phyloP scores from a whole-genome alignment of 2,113 vertebrate genomes.

The Cryptomyrus ogoouensis region DNA sequence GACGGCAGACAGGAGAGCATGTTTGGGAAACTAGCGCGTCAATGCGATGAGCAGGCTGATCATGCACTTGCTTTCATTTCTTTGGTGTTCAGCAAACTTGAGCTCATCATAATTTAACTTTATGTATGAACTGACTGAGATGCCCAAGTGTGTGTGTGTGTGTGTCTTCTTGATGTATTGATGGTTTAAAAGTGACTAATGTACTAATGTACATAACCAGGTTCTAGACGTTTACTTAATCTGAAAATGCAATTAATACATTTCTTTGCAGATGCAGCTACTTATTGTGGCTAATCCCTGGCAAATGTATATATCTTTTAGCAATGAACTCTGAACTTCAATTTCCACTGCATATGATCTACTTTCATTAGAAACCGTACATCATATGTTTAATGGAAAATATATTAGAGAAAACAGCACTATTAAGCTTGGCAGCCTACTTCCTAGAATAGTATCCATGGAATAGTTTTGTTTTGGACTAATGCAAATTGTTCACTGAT shows the following conservation, averaged over 20 bases:
- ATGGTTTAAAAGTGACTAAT: neutral
- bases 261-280: neutral
- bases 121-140: neutral
- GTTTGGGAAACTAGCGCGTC: neutral
- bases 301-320: neutral
- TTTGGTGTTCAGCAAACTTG: neutral
- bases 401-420: neutral
- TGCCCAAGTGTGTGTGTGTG: neutral
- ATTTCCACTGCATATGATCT: neutral
- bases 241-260: neutral
- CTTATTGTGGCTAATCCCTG: neutral
- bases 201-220: neutral
- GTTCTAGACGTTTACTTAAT: neutral
- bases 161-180: neutral
- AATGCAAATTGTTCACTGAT: constrained; percentile 17
- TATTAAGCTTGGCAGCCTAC: neutral
- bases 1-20: constrained; percentile 3
- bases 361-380: neutral
- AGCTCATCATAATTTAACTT: neutral
- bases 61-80: neutral
- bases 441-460: constrained; percentile 28
- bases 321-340: neutral
- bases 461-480: constrained; percentile 21
- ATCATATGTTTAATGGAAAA: neutral
- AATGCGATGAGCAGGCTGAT: neutral